Conservation (phyloP, 2,113 vertebrate species). For the Cephalophus harveyi region DNA sequence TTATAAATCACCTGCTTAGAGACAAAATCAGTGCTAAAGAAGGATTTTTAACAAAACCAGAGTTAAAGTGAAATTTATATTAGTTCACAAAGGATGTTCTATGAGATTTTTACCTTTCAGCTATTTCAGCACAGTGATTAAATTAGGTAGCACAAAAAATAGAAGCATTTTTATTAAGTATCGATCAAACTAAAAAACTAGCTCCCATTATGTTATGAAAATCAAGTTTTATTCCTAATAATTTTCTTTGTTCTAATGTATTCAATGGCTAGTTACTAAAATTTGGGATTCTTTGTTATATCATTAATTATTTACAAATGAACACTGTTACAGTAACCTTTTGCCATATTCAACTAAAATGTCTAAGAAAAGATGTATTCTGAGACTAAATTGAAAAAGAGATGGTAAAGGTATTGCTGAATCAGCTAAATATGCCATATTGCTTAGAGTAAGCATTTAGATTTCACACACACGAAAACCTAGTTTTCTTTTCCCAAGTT, state of each 20-base stretch:
- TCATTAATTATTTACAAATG: constrained; percentile 76
- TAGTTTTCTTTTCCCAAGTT: constrained; percentile 10
- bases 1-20: constrained; percentile 47
- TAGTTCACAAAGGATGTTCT: not conserved
- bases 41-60: constrained; percentile 56
- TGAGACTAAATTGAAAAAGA: constrained; percentile 64
- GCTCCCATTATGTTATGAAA: constrained; percentile 36
- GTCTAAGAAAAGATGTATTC: constrained; percentile 56
- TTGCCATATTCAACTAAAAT: constrained; percentile 60
- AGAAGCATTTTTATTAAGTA: constrained; percentile 25
- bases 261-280: constrained; percentile 44
- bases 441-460: constrained; percentile 39
- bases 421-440: constrained; percentile 13
- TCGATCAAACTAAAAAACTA: not conserved
- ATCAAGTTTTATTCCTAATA: constrained; percentile 46
- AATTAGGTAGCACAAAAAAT: constrained; percentile 37
- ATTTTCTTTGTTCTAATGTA: constrained; percentile 61
- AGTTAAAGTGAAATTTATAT: constrained; percentile 43
- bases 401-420: constrained; percentile 30
- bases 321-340: constrained; percentile 62
- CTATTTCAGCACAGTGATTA: constrained; percentile 13
- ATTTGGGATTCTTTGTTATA: constrained; percentile 65
- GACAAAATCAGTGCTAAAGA: constrained; percentile 46
- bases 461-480: constrained; percentile 7
- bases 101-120: not conserved